Conservation (phyloP, 2,113 vertebrate species). For the Vombatus ursinus region DNA sequence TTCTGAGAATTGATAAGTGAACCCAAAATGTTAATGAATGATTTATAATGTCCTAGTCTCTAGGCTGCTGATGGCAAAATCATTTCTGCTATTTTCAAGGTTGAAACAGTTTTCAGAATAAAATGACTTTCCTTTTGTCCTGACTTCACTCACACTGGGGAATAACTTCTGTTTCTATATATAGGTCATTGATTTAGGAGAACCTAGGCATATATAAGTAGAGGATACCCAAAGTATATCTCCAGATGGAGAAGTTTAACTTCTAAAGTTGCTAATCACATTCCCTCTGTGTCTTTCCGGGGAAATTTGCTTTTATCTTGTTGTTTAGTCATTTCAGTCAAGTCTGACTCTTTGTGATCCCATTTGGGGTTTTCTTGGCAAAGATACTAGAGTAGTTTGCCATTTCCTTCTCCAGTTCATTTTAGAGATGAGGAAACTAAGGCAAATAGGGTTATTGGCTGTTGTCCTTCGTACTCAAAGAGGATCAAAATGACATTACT, state of each 20-base stretch:
- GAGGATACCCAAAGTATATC: background rate
- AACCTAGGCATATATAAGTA: constrained; percentile 31
- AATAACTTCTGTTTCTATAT: constrained; percentile 58
- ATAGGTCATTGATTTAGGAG: constrained; percentile 75
- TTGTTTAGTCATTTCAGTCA: background rate
- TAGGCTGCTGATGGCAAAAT: constrained; percentile 68
- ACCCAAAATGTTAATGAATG: constrained; percentile 44
- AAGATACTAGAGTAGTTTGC: too few relatives aligned
- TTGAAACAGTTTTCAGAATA: constrained; percentile 78
- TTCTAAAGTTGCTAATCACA: background rate
- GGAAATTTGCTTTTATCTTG: background rate
- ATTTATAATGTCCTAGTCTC: constrained; percentile 6
- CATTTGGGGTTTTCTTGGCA: background rate
- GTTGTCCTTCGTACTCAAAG: too few relatives aligned
- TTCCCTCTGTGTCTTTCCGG: background rate
- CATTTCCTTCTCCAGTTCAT: background rate
- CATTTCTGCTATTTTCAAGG: constrained; percentile 69
- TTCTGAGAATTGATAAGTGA: constrained; percentile 71
- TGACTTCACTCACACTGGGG: constrained; percentile 44
- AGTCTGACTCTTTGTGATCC: too few relatives aligned
- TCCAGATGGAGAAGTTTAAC: constrained; percentile 45
- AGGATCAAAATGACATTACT: background rate
- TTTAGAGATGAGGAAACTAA: background rate
- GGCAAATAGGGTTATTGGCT: background rate
- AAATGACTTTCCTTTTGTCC: constrained; percentile 74